Percentiles rank a stretch among this genome's conserved stretches.
These are phyloP conservation scores for Rhinogobius similis DNA, from an alignment of 2,113 vertebrate genomes.

Conservation along the genomic window DNA sequence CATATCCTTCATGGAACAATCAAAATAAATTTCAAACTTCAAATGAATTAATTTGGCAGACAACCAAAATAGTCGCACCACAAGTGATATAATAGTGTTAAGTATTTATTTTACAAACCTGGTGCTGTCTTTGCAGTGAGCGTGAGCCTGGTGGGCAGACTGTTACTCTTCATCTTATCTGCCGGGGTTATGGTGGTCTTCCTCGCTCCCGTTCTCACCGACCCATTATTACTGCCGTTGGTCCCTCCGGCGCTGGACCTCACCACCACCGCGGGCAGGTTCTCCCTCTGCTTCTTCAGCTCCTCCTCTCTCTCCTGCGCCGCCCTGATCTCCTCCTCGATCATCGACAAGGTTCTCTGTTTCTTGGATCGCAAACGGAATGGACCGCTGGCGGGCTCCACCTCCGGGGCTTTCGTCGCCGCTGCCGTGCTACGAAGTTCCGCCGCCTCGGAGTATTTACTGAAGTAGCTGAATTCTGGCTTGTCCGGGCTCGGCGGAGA, in stretches of 20 bases:
- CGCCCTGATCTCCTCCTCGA: conserved; percentile 97
- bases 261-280: neutral
- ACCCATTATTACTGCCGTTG: conserved; percentile 54
- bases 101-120: conserved; percentile 78
- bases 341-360: conserved; percentile 96
- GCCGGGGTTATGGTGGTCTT: conserved; percentile 60
- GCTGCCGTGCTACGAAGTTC: conserved; percentile 92
- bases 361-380: conserved; percentile 95
- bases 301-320: conserved; percentile 97
- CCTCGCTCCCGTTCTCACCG: conserved; percentile 32
- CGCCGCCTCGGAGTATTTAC: conserved; percentile 93
- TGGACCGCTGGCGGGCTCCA: conserved; percentile 83
- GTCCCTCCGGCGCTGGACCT: conserved; percentile 33
- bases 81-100: too few species aligned
- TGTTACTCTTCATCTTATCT: conserved; percentile 80
- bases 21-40: too few species aligned
- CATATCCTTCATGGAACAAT: too few species aligned
- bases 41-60: too few species aligned
- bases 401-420: conserved; percentile 81
- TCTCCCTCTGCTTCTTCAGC: conserved; percentile 88
- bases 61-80: too few species aligned
- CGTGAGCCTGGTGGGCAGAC: conserved; percentile 79
- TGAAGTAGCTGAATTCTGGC: conserved; percentile 92
- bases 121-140: conserved; percentile 86
- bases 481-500: conserved; percentile 79